Conservation (phyloP, 2,113 vertebrate species). For the Tonatia bakeri region DNA sequence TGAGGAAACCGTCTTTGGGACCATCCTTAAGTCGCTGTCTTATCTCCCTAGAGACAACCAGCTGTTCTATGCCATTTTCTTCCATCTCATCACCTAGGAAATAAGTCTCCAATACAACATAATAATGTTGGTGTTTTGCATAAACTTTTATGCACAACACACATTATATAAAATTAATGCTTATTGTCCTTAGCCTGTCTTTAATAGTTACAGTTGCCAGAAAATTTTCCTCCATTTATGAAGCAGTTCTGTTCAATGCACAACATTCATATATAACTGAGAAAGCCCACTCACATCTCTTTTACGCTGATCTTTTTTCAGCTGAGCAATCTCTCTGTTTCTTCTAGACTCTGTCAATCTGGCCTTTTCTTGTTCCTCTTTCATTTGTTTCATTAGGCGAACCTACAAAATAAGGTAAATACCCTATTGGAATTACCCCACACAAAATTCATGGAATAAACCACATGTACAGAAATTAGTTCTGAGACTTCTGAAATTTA, state of each 20-base stretch:
- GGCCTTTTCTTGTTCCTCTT: conserved; percentile 96
- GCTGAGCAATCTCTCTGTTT: conserved; percentile 93
- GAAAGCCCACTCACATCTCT: conserved; percentile 85
- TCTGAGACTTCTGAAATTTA: background rate
- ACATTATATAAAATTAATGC: background rate
- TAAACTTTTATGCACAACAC: background rate
- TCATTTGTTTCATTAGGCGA: conserved; percentile 98
- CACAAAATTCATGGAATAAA: background rate
- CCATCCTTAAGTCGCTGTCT: background rate
- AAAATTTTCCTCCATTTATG: background rate
- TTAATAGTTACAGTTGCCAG: background rate
- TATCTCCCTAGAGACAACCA: background rate
- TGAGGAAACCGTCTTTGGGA: background rate
- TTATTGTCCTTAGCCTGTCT: background rate
- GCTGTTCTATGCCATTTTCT: background rate
- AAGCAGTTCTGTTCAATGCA: background rate
- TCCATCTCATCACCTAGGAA: background rate
- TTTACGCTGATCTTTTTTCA: conserved; percentile 97
- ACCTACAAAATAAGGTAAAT: conserved; percentile 82
- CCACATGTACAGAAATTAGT: background rate
- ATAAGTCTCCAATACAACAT: background rate
- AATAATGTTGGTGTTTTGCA: background rate
- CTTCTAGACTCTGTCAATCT: conserved; percentile 89
- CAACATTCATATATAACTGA: background rate
- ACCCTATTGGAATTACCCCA: background rate